Conservation (phyloP, 2,113 vertebrate genomes). For the Agelaius tricolor region DNA sequence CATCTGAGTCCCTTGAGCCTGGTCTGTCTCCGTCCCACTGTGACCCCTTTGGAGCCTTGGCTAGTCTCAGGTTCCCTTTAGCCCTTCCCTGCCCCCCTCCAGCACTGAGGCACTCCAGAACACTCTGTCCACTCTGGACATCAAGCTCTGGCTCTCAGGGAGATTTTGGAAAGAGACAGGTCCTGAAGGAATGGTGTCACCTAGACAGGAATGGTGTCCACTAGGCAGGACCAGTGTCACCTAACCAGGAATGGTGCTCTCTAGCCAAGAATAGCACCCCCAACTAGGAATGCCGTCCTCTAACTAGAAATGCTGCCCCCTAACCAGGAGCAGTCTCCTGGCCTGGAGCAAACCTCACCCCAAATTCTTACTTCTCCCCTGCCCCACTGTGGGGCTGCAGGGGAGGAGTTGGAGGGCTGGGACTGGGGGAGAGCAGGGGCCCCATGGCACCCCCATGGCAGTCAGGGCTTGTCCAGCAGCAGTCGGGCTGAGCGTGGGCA, state of each 20-base stretch:
- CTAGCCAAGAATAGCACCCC: background rate
- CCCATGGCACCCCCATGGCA: fast-evolving
- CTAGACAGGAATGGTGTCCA: background rate
- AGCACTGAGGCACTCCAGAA: background rate
- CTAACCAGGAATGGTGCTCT: background rate
- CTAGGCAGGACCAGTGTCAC: background rate
- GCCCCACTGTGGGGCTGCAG: fast-evolving
- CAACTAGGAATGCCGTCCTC: background rate
- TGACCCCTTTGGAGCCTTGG: background rate
- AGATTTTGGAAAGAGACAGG: background rate
- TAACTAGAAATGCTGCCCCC: background rate
- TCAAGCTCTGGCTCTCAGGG: background rate
- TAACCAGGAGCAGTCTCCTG: background rate
- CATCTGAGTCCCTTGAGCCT: background rate
- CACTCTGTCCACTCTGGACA: background rate
- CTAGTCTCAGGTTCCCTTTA: background rate
- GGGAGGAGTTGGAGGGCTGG: background rate
- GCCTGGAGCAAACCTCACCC: background rate
- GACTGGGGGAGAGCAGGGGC: background rate
- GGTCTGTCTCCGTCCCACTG: background rate
- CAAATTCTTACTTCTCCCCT: background rate
- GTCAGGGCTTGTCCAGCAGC: fast-evolving
- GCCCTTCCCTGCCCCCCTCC: background rate
- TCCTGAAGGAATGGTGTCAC: background rate
- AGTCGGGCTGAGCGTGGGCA: fast-evolving